Evolutionary conservation across 2,888 invertebrate species (phyloP).

Genomic region (Nebria salina): DNA sequence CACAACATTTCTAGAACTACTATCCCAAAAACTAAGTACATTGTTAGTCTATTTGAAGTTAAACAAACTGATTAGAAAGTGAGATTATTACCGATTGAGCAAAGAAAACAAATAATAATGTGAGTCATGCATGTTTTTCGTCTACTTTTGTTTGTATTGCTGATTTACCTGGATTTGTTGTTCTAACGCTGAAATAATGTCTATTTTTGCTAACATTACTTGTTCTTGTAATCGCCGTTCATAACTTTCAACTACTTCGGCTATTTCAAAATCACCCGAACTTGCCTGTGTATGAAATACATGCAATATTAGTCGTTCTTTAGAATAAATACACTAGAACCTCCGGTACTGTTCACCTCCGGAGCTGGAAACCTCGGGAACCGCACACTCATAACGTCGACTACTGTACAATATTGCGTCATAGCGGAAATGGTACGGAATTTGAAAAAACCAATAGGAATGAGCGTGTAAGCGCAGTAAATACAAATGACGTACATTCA

Average conservation of each 20-base stretch:
- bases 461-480: too few species aligned
- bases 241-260: slow-evolving; percentile 63
- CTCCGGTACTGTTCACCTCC: too few species aligned
- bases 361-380: too few species aligned
- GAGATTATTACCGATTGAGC: background rate
- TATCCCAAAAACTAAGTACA: background rate
- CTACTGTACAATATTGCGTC: too few species aligned
- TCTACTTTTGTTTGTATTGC: background rate
- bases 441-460: too few species aligned
- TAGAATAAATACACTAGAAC: too few species aligned
- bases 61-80: background rate
- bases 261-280: slow-evolving; percentile 61
- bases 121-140: background rate
- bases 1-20: background rate
- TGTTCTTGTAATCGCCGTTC: slow-evolving; percentile 70
- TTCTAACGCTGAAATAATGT: slow-evolving; percentile 75
- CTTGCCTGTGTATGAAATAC: slow-evolving; percentile 52
- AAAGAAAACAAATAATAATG: background rate
- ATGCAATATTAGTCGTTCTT: background rate
- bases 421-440: too few species aligned
- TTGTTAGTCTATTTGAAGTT: background rate
- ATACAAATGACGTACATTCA: too few species aligned
- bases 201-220: slow-evolving; percentile 71
- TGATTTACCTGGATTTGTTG: slow-evolving; percentile 76
- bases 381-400: too few species aligned